These are phyloP conservation scores for Rousettus madagascariensis DNA, from an alignment of 2,797 vertebrate genomes.

Conservation along the genomic window DNA sequence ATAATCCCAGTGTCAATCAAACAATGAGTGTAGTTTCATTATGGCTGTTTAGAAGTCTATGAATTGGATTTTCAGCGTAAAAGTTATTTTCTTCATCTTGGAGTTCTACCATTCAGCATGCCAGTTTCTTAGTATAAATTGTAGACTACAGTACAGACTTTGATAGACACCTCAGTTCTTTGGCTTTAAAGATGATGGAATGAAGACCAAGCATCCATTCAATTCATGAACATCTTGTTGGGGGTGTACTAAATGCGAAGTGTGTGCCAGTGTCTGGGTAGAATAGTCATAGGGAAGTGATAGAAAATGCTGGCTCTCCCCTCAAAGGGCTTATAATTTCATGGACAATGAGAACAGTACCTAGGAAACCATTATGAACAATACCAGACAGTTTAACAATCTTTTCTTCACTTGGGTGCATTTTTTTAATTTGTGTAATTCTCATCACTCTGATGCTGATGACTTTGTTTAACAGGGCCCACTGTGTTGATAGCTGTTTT, in stretches of 20 bases:
- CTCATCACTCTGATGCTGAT: conserved; percentile 27
- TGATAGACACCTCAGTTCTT: background rate
- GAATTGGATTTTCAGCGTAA: background rate
- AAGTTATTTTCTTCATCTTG: background rate
- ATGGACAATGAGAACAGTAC: background rate
- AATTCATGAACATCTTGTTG: background rate
- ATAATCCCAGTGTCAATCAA: background rate
- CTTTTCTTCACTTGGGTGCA: background rate
- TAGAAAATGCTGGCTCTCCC: background rate
- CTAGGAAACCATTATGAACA: background rate
- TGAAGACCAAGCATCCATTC: background rate
- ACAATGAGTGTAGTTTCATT: background rate
- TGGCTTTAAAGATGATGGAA: conserved; percentile 18
- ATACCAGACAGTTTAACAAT: background rate
- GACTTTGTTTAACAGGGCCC: conserved; percentile 44
- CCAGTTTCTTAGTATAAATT: background rate
- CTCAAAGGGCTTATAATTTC: background rate
- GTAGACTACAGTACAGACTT: background rate
- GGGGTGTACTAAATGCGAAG: background rate
- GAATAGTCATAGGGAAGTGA: background rate
- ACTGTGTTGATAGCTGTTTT: conserved; percentile 51
- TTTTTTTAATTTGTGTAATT: conserved; percentile 53
- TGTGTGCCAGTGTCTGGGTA: background rate
- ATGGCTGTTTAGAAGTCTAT: background rate
- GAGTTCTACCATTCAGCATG: background rate